phyloP scores from a whole-genome alignment of 1,140 invertebrate genomes.

The Dryas iulia region DNA sequence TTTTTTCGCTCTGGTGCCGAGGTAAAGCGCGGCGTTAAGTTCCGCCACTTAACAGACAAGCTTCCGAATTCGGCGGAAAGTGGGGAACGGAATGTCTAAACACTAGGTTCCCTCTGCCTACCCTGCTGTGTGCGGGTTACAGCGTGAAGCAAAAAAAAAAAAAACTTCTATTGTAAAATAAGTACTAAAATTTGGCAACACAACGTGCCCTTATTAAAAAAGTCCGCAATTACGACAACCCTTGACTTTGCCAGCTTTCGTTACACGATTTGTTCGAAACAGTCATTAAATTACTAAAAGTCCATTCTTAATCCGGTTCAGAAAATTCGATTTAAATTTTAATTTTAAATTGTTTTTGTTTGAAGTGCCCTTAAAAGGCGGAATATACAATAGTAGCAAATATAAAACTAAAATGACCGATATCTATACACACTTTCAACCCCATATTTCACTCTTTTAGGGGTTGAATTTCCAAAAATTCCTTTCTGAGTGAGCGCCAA shows the following conservation, averaged over 20 bases:
- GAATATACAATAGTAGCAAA: background rate
- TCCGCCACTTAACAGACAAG: no score
- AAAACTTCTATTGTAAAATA: background rate
- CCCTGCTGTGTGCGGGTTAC: no score
- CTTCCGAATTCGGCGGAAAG: no score
- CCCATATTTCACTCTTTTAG: no score
- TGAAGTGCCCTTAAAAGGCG: background rate
- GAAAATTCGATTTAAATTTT: conserved; percentile 6
- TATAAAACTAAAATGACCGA: no score
- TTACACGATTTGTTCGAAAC: background rate
- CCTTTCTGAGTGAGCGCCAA: no score
- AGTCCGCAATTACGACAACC: background rate
- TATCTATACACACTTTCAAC: no score
- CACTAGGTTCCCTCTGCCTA: no score
- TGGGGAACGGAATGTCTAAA: no score
- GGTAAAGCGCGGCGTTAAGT: no score
- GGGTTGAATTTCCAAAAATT: no score
- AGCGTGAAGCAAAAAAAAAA: background rate
- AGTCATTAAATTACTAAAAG: conserved; percentile 8
- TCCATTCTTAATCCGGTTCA: conserved; percentile 8
- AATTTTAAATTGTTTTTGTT: conserved; percentile 19
- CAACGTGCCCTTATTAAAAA: background rate
- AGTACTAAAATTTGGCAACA: background rate
- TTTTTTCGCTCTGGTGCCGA: no score
- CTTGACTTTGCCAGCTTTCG: background rate